phyloP scores from a whole-genome alignment of 30 jellyfish, hydroid and myxozoan genomes.

The Rhopilema esculentum region DNA sequence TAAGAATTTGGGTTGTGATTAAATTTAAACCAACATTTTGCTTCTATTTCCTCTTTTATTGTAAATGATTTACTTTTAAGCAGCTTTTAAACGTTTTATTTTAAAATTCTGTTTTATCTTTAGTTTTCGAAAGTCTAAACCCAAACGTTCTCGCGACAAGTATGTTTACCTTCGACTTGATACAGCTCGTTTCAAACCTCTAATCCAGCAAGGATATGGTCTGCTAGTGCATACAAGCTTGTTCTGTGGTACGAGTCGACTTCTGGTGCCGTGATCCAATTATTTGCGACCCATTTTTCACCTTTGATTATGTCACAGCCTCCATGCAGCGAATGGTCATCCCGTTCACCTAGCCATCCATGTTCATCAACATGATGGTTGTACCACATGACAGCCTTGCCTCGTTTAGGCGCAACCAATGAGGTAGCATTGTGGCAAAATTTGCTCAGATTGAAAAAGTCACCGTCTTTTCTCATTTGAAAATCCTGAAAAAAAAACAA shows the following conservation, averaged over 20 bases:
- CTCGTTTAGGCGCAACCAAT: constrained; percentile 93
- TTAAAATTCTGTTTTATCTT: too few species aligned
- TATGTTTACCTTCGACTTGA: background rate
- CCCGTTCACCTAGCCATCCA: constrained; percentile 97
- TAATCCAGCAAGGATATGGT: constrained; percentile 53
- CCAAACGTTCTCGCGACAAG: background rate
- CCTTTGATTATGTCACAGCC: constrained; percentile 97
- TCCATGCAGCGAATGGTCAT: constrained; percentile 88
- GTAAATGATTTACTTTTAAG: too few species aligned
- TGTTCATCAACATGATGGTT: constrained; percentile 88
- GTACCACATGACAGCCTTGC: constrained; percentile 99
- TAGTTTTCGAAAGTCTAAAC: too few species aligned
- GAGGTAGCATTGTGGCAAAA: constrained; percentile 90
- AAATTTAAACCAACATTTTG: too few species aligned
- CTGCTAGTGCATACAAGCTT: constrained; percentile 87
- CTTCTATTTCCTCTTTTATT: too few species aligned
- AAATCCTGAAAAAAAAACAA: constrained; percentile 66
- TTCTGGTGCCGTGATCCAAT: constrained; percentile 98
- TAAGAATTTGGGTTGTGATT: too few species aligned
- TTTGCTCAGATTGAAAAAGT: constrained; percentile 88
- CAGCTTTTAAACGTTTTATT: too few species aligned
- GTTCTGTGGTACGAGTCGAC: constrained; percentile 85
- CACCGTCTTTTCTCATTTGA: constrained; percentile 80
- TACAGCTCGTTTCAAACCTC: constrained; percentile 11
- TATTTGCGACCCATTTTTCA: constrained; percentile 94